A percentile compares a stretch with the other conserved stretches of the same genome.
Evolutionary conservation across 1,140 invertebrate species (phyloP).

Genomic region (Trachelipus rathkii): DNA sequence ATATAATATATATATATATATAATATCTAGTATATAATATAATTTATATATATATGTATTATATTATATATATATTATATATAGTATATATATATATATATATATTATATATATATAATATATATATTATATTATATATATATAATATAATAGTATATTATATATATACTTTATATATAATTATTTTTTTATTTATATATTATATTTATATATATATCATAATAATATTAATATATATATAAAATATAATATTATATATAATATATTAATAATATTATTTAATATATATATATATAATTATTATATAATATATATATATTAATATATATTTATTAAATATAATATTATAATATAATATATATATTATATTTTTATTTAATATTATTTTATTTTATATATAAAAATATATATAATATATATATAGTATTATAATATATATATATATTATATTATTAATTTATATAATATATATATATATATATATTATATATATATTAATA

Average conservation of each 20-base stretch:
- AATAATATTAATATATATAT: background rate
- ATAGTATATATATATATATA: constrained; percentile 10
- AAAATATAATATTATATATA: background rate
- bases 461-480: no score
- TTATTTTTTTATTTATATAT: background rate
- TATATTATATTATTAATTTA: no score
- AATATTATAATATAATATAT: background rate
- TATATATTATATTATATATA: constrained; percentile 19
- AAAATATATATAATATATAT: no score
- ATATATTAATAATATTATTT: background rate
- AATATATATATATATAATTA: background rate
- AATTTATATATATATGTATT: constrained; percentile 20
- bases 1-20: constrained; percentile 17
- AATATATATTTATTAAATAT: background rate
- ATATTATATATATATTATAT: constrained; percentile 17
- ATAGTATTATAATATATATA: no score
- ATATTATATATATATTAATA: no score
- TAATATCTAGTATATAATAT: background rate
- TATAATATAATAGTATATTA: constrained; percentile 25
- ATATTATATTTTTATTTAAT: no score
- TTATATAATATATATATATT: background rate
- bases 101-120: background rate
- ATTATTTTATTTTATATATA: no score
- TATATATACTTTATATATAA: constrained; percentile 20
- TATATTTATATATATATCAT: background rate